Percentiles rank a stretch among this genome's conserved stretches.
Conservation (phyloP, 2,113 vertebrate species). For the Orthonyx spaldingii region DNA sequence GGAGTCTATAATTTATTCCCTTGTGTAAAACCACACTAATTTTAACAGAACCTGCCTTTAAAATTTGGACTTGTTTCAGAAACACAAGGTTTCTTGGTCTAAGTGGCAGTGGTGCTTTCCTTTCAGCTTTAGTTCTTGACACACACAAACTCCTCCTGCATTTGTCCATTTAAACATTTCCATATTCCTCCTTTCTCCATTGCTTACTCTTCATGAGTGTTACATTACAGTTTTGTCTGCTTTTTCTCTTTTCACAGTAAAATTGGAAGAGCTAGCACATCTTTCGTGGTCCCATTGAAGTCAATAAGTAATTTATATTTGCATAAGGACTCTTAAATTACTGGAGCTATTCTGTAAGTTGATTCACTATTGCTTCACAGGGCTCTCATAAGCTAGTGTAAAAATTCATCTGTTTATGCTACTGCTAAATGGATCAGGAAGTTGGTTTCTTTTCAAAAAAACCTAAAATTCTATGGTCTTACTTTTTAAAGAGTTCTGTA, state of each 20-base stretch:
- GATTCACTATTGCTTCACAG: neutral
- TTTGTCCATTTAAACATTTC: neutral
- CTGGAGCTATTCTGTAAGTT: neutral
- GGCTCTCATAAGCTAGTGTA: neutral
- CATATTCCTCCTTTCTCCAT: neutral
- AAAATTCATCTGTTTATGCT: neutral
- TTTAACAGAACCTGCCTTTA: neutral
- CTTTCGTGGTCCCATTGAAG: neutral
- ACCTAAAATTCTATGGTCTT: neutral
- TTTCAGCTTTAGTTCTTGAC: neutral
- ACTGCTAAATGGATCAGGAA: neutral
- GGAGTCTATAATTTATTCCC: accelerated
- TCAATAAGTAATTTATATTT: neutral
- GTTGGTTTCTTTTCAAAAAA: neutral
- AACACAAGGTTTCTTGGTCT: neutral
- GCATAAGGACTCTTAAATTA: neutral
- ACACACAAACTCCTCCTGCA: neutral
- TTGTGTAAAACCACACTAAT: neutral
- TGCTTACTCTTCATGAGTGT: neutral
- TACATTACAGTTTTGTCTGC: neutral
- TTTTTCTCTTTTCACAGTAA: neutral
- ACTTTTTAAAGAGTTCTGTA: neutral
- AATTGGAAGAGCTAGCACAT: neutral
- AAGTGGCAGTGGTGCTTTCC: neutral
- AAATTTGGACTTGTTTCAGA: neutral